A percentile compares a stretch with the other conserved stretches of the same genome.
phyloP scores from a whole-genome alignment of 2,113 vertebrate species.

The Trogon surrucura region DNA sequence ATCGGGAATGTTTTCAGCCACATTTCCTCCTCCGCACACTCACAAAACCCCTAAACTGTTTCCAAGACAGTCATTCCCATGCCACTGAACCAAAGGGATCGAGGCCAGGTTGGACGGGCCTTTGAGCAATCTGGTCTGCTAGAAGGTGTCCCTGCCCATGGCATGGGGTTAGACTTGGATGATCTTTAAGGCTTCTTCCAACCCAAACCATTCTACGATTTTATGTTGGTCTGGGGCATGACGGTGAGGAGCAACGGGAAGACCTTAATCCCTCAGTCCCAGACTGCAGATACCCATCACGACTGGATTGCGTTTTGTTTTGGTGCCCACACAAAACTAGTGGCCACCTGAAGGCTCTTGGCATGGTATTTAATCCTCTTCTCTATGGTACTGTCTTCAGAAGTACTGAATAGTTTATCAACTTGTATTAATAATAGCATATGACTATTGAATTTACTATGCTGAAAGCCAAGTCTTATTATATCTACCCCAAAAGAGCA shows the following conservation, averaged over 20 bases:
- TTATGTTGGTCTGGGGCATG: rapidly evolving
- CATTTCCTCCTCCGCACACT: rapidly evolving
- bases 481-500: background rate
- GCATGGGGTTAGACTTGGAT: too few relatives aligned
- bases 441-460: background rate
- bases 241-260: background rate
- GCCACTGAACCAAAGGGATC: background rate
- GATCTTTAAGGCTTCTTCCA: too few relatives aligned
- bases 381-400: background rate
- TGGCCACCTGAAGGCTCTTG: background rate
- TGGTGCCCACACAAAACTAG: background rate
- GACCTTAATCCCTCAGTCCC: background rate
- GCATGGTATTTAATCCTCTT: background rate
- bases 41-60: background rate
- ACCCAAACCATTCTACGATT: too few relatives aligned
- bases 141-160: too few relatives aligned
- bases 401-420: background rate
- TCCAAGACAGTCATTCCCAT: background rate
- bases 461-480: background rate
- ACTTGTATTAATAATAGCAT: background rate
- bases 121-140: too few relatives aligned
- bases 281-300: background rate
- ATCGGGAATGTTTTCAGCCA: rapidly evolving
- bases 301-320: background rate
- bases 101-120: too few relatives aligned